phyloP scores from a whole-genome alignment of 2,888 invertebrate species.

The Cerastoderma edule region DNA sequence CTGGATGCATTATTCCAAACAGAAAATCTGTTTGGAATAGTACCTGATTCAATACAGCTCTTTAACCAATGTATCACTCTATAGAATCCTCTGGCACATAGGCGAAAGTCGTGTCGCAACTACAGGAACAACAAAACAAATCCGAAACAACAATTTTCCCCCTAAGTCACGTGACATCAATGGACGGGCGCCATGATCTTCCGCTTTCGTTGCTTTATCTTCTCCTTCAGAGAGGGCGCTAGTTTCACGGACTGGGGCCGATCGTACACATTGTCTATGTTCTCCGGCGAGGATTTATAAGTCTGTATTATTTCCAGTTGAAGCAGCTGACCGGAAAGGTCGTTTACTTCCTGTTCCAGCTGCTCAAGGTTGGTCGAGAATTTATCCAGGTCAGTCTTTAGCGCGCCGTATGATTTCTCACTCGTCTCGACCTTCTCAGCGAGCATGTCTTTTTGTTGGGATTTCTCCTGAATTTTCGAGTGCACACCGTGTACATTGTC shows the following conservation, averaged over 20 bases:
- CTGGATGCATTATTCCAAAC: too few relatives aligned
- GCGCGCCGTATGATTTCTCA: constrained; percentile 72
- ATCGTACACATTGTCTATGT: constrained; percentile 80
- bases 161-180: constrained; percentile 18
- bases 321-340: constrained; percentile 73
- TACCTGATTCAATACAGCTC: too few relatives aligned
- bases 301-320: constrained; percentile 81
- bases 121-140: not conserved
- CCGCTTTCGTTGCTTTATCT: constrained; percentile 73
- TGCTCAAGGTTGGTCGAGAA: constrained; percentile 75
- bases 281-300: constrained; percentile 81
- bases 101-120: too few relatives aligned
- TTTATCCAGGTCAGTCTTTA: constrained; percentile 76
- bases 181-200: constrained; percentile 62
- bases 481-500: constrained; percentile 73
- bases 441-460: constrained; percentile 72
- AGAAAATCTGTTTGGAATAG: too few relatives aligned
- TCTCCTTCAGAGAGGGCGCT: constrained; percentile 80
- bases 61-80: too few relatives aligned
- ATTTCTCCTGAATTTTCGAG: constrained; percentile 73
- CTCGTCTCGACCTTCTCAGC: constrained; percentile 73
- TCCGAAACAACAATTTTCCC: not conserved
- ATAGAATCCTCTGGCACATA: too few relatives aligned
- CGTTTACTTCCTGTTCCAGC: constrained; percentile 77
- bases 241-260: constrained; percentile 79